Evolutionary conservation across 2,113 vertebrate species (phyloP).

Genomic region (Otocyon megalotis): DNA sequence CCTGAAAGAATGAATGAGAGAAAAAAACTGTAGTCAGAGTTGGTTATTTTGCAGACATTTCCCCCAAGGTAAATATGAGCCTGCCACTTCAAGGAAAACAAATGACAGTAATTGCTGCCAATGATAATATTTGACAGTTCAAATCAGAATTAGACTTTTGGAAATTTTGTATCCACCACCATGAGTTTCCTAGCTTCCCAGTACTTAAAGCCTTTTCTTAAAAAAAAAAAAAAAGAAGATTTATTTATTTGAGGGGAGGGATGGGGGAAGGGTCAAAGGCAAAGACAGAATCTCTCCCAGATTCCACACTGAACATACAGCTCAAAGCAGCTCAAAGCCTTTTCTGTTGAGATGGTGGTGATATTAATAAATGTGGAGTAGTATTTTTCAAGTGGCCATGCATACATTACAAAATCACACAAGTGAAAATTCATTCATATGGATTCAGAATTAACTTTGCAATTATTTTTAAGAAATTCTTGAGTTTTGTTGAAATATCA

Average conservation of each 20-base stretch:
- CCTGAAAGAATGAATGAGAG: neutral
- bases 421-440: neutral
- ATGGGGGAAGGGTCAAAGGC: no score
- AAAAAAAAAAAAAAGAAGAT: no score
- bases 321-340: neutral
- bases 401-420: neutral
- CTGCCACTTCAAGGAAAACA: neutral
- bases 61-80: neutral
- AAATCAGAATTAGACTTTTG: neutral
- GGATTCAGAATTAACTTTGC: neutral
- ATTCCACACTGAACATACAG: no score
- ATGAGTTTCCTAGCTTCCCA: neutral
- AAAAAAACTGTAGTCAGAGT: neutral
- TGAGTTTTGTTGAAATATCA: neutral
- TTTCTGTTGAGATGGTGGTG: neutral
- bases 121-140: constrained; percentile 11
- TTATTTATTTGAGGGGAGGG: no score
- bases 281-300: no score
- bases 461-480: neutral
- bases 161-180: neutral
- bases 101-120: neutral
- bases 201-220: neutral
- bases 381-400: neutral
- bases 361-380: neutral
- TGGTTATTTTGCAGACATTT: neutral